Evolutionary conservation across 2,113 vertebrate species (phyloP), one percentile per base, ranked within the genome.

Genomic region (Dinomys branickii): DNA sequence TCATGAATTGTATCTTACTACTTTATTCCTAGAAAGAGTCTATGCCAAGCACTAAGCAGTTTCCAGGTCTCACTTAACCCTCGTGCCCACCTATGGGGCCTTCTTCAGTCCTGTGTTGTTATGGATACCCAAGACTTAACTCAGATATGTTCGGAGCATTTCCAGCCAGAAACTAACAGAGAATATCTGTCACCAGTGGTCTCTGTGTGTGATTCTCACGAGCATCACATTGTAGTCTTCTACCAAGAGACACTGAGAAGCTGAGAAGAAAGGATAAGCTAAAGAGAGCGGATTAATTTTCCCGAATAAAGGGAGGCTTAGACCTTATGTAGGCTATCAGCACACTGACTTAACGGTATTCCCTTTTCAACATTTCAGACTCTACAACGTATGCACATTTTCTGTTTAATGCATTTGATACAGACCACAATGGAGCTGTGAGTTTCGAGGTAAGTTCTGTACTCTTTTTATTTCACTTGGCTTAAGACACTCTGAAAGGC

Each of bases 401-500:
- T 98, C 99, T 99, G 95, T 99, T 99, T 98, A 99, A 99, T 73
- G 99, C 99, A 14, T 99, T 99, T 58, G 99, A 99, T 98, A 99
- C 99, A 10, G 99, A 99, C 98, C 99, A 99, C 98, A 99, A 99
- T 44, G 99, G 99, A 98, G 99, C 99, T 98, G 99, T 99, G 98
- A 99, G 99, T 98, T 99, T 99, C 97, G 99, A 99, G 99, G 99
- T 99, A 98, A 99, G 99, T 75, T 11, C 16, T 59, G 30, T 3
- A 4, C 30, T 33, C 11, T n/a, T 17, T 24, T 47, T 33, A 30
- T 63, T 41, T 41, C 19, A 33, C 38, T 93, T 94, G 33, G 84
- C 41, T 85, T 90, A 67, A 63, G 54, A 93, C 9, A 71, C 6
- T 33, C 20, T 85, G 69, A 67, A 95, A 88, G 3, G 7, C 7